Base-by-base conservation (phyloP, 2,888 invertebrate genomes). In the Cyclophora albipunctata region DNA sequence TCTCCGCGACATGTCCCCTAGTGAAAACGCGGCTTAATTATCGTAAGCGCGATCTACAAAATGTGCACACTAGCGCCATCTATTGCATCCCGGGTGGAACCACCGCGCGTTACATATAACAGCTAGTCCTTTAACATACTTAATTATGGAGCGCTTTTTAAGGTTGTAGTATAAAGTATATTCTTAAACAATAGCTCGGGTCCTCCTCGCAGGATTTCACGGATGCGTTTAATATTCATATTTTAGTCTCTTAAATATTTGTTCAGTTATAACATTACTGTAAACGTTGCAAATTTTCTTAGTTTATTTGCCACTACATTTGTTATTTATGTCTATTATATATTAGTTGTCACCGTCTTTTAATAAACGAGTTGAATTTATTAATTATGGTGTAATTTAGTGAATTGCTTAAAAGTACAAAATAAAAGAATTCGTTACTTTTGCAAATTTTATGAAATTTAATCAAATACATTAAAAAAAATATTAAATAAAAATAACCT, bases 341-440 rank as follows among this genome's bases (percentile, higher is more conserved):
- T 83, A 82, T 86, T 87, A 84, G 85, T 85, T 86, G 86, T 5
- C 79, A 79, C 78, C 73, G 78, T 75, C 75, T 75, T 85, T 81
- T 75, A 67, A 75, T 78, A 74, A 77, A 77, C 78, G 70, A 80
- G 81, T 86, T 86, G 75, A 81, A 84, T 84, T 81, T 75, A 37
- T 37, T 37, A 37, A 77, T 78, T 81, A 78, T 78, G 79, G 84
- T 84, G 88, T 88, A 84, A 87, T 86, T 86, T 89, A 89, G 89
- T 84, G 90, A 91, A 91, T 90, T 91, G 91, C 91, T 91, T 91
- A 89, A 86, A 91, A 92, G 91, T 91, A 92, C 91, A 92, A 92
- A 89, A 40, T 61, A 79, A 87, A 85, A 88, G 90, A 83, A 90
- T 91, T 91, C 90, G 91, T 91, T 92, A 91, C 91, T 91, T 92